Evolutionary conservation across 92 coral and sea anemone genomes (phyloP).

Genomic region (Zoanthus solanderi): DNA sequence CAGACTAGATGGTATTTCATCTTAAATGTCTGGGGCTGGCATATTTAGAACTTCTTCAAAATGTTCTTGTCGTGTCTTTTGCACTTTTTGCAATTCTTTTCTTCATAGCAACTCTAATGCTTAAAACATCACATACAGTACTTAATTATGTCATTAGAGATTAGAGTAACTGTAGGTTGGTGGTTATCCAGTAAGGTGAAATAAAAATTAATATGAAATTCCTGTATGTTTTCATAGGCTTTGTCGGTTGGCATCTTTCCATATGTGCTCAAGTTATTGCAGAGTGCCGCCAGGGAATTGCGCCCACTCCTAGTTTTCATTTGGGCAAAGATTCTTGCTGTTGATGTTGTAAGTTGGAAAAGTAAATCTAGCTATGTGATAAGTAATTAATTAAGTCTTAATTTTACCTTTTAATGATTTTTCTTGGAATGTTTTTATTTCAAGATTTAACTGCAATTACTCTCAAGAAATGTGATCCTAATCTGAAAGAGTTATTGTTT

Average conservation of each 20-base stretch:
- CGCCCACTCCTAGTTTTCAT: slow-evolving; percentile 95
- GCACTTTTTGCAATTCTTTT: too few relatives aligned
- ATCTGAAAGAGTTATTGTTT: too few relatives aligned
- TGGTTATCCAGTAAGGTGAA: neutral
- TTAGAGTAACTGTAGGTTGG: neutral
- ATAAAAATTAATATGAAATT: neutral
- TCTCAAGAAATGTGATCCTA: too few relatives aligned
- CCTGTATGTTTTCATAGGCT: slow-evolving; percentile 66
- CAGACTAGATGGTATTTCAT: too few relatives aligned
- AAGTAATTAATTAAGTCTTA: neutral
- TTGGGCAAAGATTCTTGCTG: slow-evolving; percentile 98
- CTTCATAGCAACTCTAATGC: too few relatives aligned
- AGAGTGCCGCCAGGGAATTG: slow-evolving; percentile 95
- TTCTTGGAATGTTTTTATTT: too few relatives aligned
- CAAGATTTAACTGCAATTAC: too few relatives aligned
- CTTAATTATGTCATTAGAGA: neutral
- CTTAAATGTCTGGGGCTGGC: too few relatives aligned
- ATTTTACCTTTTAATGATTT: neutral
- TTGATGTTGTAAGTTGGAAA: slow-evolving; percentile 84
- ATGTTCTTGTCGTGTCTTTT: too few relatives aligned
- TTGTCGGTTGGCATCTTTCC: slow-evolving; percentile 98
- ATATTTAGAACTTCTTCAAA: too few relatives aligned
- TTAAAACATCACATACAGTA: too few relatives aligned
- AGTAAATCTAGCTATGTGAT: neutral
- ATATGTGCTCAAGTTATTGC: slow-evolving; percentile 91